Percentiles rank a stretch among this genome's conserved stretches.
phyloP scores from a whole-genome alignment of 2,797 vertebrate genomes.

The Xerus rutilus region DNA sequence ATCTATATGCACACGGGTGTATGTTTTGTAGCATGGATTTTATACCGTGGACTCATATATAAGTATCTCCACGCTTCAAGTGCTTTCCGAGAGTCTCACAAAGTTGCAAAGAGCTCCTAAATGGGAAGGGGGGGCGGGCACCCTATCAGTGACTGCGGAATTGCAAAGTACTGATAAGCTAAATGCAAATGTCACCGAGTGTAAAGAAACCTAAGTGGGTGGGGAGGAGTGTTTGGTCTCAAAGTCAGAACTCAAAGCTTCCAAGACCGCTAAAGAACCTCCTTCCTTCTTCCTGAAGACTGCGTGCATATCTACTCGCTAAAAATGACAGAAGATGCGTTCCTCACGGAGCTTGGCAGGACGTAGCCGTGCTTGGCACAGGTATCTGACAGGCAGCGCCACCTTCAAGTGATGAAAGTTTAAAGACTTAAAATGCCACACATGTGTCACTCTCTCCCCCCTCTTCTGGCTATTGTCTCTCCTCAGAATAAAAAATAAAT shows the following conservation, averaged over 20 bases:
- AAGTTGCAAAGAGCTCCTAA: not conserved
- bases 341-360: slow-evolving; percentile 37
- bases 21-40: fast-evolving
- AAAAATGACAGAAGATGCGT: not conserved
- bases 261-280: not conserved
- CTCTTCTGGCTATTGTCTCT: not conserved
- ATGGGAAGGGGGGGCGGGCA: fast-evolving
- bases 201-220: not conserved
- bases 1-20: fast-evolving
- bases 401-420: not conserved
- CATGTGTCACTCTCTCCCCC: not conserved
- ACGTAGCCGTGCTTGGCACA: not conserved
- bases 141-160: not conserved
- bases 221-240: not conserved
- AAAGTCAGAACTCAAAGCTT: not conserved
- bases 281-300: not conserved
- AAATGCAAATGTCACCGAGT: not conserved
- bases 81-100: no score
- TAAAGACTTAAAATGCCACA: not conserved
- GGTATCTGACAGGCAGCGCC: not conserved
- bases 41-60: no score
- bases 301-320: not conserved
- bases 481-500: not conserved
- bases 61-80: no score
- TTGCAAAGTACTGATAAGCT: not conserved